Percentiles rank a stretch among this genome's conserved stretches.
phyloP scores from a whole-genome alignment of 2,113 vertebrate genomes.

The Phocoena phocoena region DNA sequence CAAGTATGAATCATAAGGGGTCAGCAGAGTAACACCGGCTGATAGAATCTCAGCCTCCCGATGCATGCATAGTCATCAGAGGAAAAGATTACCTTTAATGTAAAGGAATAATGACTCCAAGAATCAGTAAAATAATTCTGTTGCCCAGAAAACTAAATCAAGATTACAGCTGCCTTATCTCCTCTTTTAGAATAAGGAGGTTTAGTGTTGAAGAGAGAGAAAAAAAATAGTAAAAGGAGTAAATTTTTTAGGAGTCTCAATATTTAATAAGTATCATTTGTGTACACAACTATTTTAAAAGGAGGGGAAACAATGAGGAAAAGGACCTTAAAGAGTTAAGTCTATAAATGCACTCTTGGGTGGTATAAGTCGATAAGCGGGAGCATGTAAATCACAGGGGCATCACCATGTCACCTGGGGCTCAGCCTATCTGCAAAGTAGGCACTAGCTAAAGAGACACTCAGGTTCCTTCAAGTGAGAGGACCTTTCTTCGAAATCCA shows the following conservation, averaged over 20 bases:
- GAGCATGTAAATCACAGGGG: neutral
- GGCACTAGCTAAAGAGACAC: neutral
- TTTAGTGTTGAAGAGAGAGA: neutral
- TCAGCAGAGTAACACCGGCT: neutral
- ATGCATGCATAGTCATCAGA: neutral
- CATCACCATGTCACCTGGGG: neutral
- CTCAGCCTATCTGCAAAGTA: neutral
- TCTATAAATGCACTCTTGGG: neutral
- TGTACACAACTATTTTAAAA: neutral
- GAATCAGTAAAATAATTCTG: neutral
- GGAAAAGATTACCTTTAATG: neutral
- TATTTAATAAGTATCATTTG: neutral
- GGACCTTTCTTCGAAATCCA: neutral
- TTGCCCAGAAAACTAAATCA: neutral
- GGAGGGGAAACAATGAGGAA: neutral
- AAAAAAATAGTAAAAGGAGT: neutral
- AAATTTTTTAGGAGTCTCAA: neutral
- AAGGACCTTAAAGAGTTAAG: neutral
- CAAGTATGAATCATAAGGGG: neutral
- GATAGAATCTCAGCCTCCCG: neutral
- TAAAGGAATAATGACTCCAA: neutral
- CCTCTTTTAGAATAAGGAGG: neutral
- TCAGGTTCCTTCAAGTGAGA: neutral
- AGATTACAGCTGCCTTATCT: neutral
- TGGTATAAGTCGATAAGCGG: neutral